Percentiles rank a stretch among this genome's conserved stretches.
Conservation (phyloP, 2,888 invertebrate genomes). For the Poecilobothrus nobilitatus region DNA sequence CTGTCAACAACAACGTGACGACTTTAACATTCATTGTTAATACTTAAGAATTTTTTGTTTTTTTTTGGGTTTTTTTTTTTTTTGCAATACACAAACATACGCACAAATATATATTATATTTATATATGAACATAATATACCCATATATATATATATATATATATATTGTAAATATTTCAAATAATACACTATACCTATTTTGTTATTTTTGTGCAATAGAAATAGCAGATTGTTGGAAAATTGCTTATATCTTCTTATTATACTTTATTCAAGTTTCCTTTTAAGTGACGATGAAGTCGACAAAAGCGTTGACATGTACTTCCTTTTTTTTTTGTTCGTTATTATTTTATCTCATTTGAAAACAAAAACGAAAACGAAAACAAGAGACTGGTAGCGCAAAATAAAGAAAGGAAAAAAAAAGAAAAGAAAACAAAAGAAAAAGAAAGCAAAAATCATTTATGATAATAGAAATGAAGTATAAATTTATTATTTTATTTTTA, state of each 20-base stretch:
- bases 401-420: neutral
- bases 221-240: neutral
- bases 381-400: too few relatives aligned
- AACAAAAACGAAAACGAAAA: too few relatives aligned
- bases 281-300: neutral
- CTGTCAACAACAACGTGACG: neutral
- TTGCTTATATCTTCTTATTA: neutral
- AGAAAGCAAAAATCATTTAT: neutral
- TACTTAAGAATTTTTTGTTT: too few relatives aligned
- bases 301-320: conserved; percentile 4
- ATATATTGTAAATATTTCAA: neutral
- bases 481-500: neutral
- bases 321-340: neutral
- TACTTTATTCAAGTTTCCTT: neutral
- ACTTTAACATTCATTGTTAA: neutral
- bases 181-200: too few relatives aligned
- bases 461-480: neutral
- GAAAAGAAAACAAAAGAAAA: neutral
- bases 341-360: too few relatives aligned
- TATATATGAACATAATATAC: too few relatives aligned
- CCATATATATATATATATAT: neutral
- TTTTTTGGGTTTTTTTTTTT: too few relatives aligned
- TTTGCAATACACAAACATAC: too few relatives aligned
- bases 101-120: too few relatives aligned
- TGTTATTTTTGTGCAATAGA: neutral